These are phyloP conservation scores for Gnathonemus echidnorhynchus DNA, from an alignment of 2,113 vertebrate genomes.

Conservation along the genomic window DNA sequence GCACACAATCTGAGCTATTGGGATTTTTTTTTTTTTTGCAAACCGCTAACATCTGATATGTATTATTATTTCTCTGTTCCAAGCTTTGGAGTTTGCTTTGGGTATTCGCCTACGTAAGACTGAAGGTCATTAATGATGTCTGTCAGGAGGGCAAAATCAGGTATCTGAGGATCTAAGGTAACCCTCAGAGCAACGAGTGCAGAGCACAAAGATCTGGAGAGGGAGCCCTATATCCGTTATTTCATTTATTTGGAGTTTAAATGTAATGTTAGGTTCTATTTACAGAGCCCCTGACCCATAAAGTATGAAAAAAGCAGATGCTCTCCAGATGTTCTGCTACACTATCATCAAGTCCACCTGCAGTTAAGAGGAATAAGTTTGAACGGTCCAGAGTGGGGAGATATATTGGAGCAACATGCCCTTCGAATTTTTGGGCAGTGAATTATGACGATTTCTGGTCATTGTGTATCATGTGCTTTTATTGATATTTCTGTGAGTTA, in stretches of 20 bases:
- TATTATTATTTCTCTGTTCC: background rate
- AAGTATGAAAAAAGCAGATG: conserved; percentile 14
- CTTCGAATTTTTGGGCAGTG: background rate
- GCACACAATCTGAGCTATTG: background rate
- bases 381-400: background rate
- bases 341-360: background rate
- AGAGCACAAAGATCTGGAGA: background rate
- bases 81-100: background rate
- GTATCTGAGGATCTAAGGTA: background rate
- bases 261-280: background rate
- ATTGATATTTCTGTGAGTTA: background rate
- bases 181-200: background rate
- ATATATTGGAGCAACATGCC: background rate
- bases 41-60: conserved; percentile 8
- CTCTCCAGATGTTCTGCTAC: conserved; percentile 19
- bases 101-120: background rate
- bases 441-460: background rate
- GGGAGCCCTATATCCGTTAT: background rate
- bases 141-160: background rate
- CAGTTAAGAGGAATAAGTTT: background rate
- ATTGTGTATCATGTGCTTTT: background rate
- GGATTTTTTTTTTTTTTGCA: background rate
- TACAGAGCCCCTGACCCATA: conserved; percentile 10
- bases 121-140: background rate
- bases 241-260: conserved; percentile 13